Evolutionary conservation across 2,797 vertebrate species (phyloP), one percentile per base, ranked within the genome.

Genomic region (Rhinatrema bivittatum): DNA sequence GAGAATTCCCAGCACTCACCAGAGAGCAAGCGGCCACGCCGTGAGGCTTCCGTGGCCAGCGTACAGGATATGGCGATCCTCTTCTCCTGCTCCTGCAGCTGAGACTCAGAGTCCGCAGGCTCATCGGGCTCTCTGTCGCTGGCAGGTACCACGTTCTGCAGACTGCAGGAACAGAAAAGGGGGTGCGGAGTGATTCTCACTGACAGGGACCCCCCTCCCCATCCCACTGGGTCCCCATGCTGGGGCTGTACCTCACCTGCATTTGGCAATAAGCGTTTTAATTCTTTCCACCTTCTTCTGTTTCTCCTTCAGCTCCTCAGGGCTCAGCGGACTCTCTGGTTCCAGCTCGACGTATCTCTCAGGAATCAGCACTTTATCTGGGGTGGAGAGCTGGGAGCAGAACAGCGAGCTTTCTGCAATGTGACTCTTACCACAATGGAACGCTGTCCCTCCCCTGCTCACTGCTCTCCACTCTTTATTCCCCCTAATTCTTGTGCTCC

Each of bases 231-330:
- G 15, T 25, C n/a, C n/a, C n/a, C n/a, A n/a, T n/a, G n/a, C n/a
- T n/a, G n/a, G n/a, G n/a, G n/a, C n/a, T n/a, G n/a, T n/a, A n/a
- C n/a, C n/a, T n/a, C 71, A 98, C 94, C 90, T 97, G 69, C 94
- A 97, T 72, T 97, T 97, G 69, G 93, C 94, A 42, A 98, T 96
- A 25, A 98, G 89, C 0, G 91, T 95, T 69, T 96, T 97, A 72
- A 98, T 97, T 37, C 94, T 77, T 42, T 96, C 92, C 58, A 97
- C 86, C 54, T 97, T 97, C 78, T 89, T 97, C 75, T 91, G 88
- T 71, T 97, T 97, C 62, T 95, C 93, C 57, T 81, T 88, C 66
- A 88, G 65, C 60, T 97, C 94, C 73, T 96, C 93, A 0, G 93
- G 92, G 53, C 94, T 97, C 20, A 97, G 77, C 2, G 90, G 91